Conservation (phyloP, 2,113 vertebrate genomes). For the Ageneiosus marmoratus region DNA sequence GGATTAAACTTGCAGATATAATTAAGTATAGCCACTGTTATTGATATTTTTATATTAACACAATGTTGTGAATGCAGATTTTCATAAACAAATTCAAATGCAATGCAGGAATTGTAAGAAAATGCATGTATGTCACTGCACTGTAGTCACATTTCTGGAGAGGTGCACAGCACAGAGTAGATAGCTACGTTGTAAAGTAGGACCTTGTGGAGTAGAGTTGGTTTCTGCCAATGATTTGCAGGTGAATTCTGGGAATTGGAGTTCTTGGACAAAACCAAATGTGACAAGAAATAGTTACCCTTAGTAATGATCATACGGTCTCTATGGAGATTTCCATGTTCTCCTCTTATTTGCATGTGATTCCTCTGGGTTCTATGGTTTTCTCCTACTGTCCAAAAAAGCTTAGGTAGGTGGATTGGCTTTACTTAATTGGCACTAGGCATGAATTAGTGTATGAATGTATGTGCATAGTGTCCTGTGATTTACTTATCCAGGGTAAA, state of each 20-base stretch:
- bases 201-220: neutral
- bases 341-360: neutral
- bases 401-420: neutral
- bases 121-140: too few species aligned
- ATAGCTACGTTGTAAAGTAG: too few species aligned
- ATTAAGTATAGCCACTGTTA: too few species aligned
- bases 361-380: neutral
- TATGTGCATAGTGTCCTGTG: neutral
- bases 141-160: too few species aligned
- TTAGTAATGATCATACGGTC: neutral
- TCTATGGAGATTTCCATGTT: neutral
- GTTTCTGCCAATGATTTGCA: neutral
- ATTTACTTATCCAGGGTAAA: neutral
- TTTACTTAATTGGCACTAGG: neutral
- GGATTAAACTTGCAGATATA: too few species aligned
- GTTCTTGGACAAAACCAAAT: neutral
- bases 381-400: neutral
- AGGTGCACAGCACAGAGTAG: too few species aligned
- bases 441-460: neutral
- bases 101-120: too few species aligned
- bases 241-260: neutral
- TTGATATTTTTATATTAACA: too few species aligned
- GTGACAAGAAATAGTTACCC: neutral
- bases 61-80: too few species aligned
- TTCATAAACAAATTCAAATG: too few species aligned